Evolutionary conservation across 2,113 vertebrate species (phyloP).

Genomic region (Trichechus manatus): DNA sequence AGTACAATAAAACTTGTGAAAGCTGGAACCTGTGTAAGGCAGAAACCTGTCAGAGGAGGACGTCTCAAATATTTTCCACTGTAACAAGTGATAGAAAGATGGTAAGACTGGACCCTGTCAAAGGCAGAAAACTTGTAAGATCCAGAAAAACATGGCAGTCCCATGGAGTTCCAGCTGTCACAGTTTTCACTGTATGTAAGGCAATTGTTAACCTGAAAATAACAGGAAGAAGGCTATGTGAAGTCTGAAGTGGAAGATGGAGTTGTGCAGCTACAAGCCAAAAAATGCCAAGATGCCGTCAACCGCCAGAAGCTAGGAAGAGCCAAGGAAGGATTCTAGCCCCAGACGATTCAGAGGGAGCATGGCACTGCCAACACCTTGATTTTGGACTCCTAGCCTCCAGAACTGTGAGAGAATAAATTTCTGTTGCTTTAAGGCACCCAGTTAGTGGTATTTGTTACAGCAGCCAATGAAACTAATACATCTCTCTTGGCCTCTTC

Average conservation of each 20-base stretch:
- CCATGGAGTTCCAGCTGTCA: neutral
- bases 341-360: neutral
- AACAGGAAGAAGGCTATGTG: neutral
- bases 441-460: neutral
- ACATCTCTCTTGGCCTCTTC: neutral
- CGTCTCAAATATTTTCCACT: neutral
- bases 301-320: neutral
- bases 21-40: neutral
- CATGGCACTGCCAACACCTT: neutral
- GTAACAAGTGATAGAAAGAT: neutral
- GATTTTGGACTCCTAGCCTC: neutral
- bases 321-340: neutral
- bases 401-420: neutral
- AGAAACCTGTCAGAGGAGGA: neutral
- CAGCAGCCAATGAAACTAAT: neutral
- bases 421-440: neutral
- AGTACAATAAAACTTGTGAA: neutral
- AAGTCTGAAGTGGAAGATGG: neutral
- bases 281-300: neutral
- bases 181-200: neutral
- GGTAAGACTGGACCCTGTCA: neutral
- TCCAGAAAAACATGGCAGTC: neutral
- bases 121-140: neutral
- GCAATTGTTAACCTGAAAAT: neutral
- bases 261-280: neutral